These are phyloP conservation scores for Euzophera pinguis DNA, from an alignment of 2,888 invertebrate species.

Conservation along the genomic window DNA sequence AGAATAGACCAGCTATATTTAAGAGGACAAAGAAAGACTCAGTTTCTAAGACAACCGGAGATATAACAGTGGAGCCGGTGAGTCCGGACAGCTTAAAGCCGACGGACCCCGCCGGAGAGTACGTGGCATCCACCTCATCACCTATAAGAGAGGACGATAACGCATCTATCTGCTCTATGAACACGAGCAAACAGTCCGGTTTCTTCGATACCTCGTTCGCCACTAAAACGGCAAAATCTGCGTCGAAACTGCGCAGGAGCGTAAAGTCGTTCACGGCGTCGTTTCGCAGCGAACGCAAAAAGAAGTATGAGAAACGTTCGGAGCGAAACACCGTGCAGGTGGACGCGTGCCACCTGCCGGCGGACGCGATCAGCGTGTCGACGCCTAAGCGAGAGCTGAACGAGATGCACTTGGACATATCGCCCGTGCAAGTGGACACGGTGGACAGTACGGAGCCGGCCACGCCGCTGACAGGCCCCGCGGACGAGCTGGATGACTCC, in stretches of 20 bases:
- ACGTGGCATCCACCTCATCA: conserved; percentile 67
- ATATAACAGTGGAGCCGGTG: conserved; percentile 64
- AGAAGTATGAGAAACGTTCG: conserved; percentile 69
- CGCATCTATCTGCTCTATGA: conserved; percentile 67
- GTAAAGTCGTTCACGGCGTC: conserved; percentile 77
- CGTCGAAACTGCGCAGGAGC: conserved; percentile 69
- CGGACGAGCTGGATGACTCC: conserved; percentile 66
- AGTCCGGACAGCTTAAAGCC: conserved; percentile 66
- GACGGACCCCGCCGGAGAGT: conserved; percentile 68
- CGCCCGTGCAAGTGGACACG: conserved; percentile 70
- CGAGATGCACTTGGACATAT: conserved; percentile 64
- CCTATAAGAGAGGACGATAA: conserved; percentile 72
- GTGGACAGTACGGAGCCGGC: conserved; percentile 61
- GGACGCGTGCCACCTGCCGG: conserved; percentile 54
- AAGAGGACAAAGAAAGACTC: conserved; percentile 69
- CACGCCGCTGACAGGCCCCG: conserved; percentile 43
- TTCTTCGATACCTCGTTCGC: conserved; percentile 75
- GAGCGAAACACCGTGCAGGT: conserved; percentile 68
- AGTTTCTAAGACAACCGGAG: conserved; percentile 58
- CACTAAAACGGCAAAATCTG: conserved; percentile 70
- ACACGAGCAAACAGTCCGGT: conserved; percentile 72
- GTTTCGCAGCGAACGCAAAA: conserved; percentile 72
- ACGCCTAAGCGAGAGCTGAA: conserved; percentile 60
- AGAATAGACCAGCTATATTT: conserved; percentile 71
- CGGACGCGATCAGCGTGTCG: conserved; percentile 55